Evolutionary conservation across 2,888 invertebrate species (phyloP), one percentile per base, ranked within the genome.

Genomic region (Melanostoma mellinum): DNA sequence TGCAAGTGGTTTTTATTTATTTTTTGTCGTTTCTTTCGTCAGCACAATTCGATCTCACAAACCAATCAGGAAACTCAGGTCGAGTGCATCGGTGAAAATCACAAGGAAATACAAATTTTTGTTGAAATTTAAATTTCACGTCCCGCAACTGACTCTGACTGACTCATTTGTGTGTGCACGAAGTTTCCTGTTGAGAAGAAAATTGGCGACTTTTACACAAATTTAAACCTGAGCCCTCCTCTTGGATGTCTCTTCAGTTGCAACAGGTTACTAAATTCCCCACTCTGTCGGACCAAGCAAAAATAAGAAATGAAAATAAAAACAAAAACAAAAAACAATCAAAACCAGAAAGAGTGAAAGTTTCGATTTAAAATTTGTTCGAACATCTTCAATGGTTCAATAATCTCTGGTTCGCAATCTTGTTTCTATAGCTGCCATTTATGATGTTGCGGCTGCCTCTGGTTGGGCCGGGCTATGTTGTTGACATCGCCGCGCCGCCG

Each of bases 361-460:
- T 82, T 82, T 82, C 82, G 63, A 78, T 69, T 53, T 38, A 56
- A 58, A 63, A 63, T 78, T 50, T 74, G 42, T 68, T 38, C 63
- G 77, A 77, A 35, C 82, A 82, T 82, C 82, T 82, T 82, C 78
- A 78, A 63, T 65, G 63, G 82, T 78, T 82, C 82, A 82, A 82
- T 73, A 77, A 72, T 82, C 82, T 72, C 55, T 68, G 67, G 40
- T 48, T 55, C 30, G 40, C 36, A 9, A 50, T 48, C 8, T 38
- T 63, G 61, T 38, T 30, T 46, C 35, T 20, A 46, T 48, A 50
- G 38, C 20, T 50, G 56, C 33, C 35, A 46, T n/a, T 44, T 44
- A 35, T 58, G 48, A 52, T 61, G 60, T 44, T 72, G 72, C 4
- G 32, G 36, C 32, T 44, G 52, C 32, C 67, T 76, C 48, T 60